Base-by-base conservation (phyloP, 1,140 invertebrate genomes). In the Ips nitidus region DNA sequence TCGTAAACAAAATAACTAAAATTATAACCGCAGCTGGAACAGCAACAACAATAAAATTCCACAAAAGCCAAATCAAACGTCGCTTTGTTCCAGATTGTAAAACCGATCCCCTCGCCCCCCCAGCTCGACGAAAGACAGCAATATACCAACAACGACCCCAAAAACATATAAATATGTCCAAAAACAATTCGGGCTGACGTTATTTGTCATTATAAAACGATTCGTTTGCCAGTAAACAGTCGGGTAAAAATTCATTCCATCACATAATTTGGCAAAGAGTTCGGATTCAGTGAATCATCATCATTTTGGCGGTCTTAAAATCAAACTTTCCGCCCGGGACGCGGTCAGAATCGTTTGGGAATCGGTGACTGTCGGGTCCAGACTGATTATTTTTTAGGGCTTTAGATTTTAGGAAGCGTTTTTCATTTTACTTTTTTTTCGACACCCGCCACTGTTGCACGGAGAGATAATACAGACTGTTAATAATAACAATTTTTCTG, bases 231-330 rank as follows among this genome's bases (percentile, higher is more conserved):
- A 41, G 56, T 69, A 63, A 69, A 63, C 67, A 63, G 55, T 52
- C n/a, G 8, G 67, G 45, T 56, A 69, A 69, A 69, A 69, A 69
- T 63, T 69, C 41, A 69, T 69, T 62, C 67, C 60, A 69, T 69
- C 67, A 57, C 67, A 69, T 69, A 69, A 69, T 69, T 69, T 69
- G 67, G 67, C 67, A 69, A 45, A 43, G 43, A 5, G 56, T 37
- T 6, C 38, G 38, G 56, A 41, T 64, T 56, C 39, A 63, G 43
- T 56, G 57, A 59, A 59, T 59, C 41, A 55, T 66, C 65, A 68
- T 38, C 59, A 57, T 63, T 64, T 63, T 55, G 52, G 60, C 37
- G 42, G 60, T 43, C 57, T 63, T 69, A 56, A 69, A 69, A 64
- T 47, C 47, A 36, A 62, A 52, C 43, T 57, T 69, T 69, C 63